phyloP scores from a whole-genome alignment of 1,140 invertebrate genomes.

The Caenorhabditis brenneri region DNA sequence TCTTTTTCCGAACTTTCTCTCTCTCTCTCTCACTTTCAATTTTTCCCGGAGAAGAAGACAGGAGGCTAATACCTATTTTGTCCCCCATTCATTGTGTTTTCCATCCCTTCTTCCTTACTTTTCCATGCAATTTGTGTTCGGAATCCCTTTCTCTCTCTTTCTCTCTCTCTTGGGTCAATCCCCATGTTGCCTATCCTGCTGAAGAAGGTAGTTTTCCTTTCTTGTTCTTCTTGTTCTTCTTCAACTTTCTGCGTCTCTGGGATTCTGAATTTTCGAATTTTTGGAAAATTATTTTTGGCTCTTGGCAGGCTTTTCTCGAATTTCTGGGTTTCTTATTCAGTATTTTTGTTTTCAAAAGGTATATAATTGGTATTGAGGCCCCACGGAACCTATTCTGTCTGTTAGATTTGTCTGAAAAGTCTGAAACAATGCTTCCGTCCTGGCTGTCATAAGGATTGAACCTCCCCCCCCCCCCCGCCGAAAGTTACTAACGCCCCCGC shows the following conservation, averaged over 20 bases:
- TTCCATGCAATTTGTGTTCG: conserved; percentile 27
- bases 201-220: too few species aligned
- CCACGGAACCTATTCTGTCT: too few species aligned
- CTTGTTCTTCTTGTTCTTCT: too few species aligned
- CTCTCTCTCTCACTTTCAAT: neutral
- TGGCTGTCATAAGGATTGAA: too few species aligned
- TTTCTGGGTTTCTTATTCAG: too few species aligned
- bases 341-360: too few species aligned
- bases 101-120: neutral
- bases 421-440: too few species aligned
- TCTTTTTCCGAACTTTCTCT: neutral
- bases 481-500: too few species aligned
- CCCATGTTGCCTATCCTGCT: conserved; percentile 13
- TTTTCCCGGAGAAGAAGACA: neutral
- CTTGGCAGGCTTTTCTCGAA: too few species aligned
- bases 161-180: conserved; percentile 12
- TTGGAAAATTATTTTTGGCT: neutral
- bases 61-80: neutral
- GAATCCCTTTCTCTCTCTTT: neutral
- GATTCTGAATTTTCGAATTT: neutral
- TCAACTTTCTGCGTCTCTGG: conserved; percentile 27
- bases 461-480: too few species aligned
- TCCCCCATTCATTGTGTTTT: neutral
- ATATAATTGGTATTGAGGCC: too few species aligned
- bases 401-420: too few species aligned